Evolutionary conservation across 1,140 invertebrate genomes (phyloP), one percentile per base, ranked within the genome.

Genomic region (Drosophila bocki): DNA sequence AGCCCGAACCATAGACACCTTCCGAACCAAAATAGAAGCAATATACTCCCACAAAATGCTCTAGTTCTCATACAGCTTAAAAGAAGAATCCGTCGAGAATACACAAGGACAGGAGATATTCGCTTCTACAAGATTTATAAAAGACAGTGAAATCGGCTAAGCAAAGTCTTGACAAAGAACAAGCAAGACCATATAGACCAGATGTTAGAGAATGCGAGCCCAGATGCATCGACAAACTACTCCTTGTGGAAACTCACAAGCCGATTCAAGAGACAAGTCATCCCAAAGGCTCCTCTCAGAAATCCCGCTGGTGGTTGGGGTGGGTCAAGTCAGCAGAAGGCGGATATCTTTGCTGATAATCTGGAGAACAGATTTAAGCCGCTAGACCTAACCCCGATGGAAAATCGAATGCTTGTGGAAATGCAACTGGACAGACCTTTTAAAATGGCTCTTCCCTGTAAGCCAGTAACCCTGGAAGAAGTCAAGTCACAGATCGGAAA

Each of bases 221-320:
- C 64, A 17, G 56, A 59, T 39, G 53, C 26, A 26, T 62, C 60
- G 13, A 33, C 39, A 7, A 68, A 68, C 13, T 59, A 59, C 29
- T 33, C 45, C 13, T 17, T 67, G 1, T 67, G 53, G 53, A 59
- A 58, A 11, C 53, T 67, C 0, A 58, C 63, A 19, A 48, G 6
- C 22, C 54, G 64, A 9, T 41, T 68, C 4, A 68, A 68, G 32
- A 35, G 56, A 26, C 45, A 42, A 8, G 47, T 39, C 2, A 58
- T 9, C 37, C 26, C 39, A 44, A 58, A 58, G 39, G 39, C 56
- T 58, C 39, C 56, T 17, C 3, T 58, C 39, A 58, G 56, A 58
- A 58, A 58, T 58, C 56, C 39, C 37, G 22, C 37, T 58, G 56
- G 56, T 32, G 56, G 41, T 42, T 58, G 41, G 56, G 44, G 56